Evolutionary conservation across 1,140 invertebrate genomes (phyloP).

Genomic region (Telenomus remus): DNA sequence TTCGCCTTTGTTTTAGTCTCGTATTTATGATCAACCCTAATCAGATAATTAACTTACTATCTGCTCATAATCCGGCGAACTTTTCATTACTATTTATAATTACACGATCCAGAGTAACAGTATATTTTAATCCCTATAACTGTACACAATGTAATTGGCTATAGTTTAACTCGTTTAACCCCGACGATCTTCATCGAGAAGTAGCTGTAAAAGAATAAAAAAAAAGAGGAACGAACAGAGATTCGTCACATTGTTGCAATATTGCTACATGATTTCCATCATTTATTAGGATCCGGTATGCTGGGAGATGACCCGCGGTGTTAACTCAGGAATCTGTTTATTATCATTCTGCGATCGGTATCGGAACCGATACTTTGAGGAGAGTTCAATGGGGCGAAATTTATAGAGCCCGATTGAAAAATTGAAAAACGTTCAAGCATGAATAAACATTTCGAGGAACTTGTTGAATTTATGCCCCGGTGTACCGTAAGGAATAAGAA

Average conservation of each 20-base stretch:
- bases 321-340: constrained; percentile 1
- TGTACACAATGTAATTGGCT: constrained; percentile 58
- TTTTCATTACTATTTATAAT: constrained; percentile 51
- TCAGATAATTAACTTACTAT: constrained; percentile 31
- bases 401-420: too few species aligned
- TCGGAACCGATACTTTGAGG: too few species aligned
- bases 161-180: constrained; percentile 57
- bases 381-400: too few species aligned
- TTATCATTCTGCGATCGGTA: too few species aligned
- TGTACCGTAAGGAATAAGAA: too few species aligned
- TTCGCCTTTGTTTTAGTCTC: too few species aligned
- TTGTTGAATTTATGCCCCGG: too few species aligned
- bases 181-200: constrained; percentile 33
- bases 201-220: constrained; percentile 9
- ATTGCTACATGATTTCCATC: constrained; percentile 6
- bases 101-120: constrained; percentile 50
- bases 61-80: constrained; percentile 28
- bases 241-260: constrained; percentile 45
- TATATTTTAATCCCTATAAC: constrained; percentile 54
- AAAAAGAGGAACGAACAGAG: too few species aligned
- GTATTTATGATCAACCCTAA: constrained; percentile 18
- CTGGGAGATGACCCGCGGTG: background rate
- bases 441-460: too few species aligned
- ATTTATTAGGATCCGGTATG: constrained; percentile 2
- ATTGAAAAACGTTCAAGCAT: too few species aligned